A percentile compares a stretch with the other conserved stretches of the same genome.
These are phyloP conservation scores for Synanceia verrucosa DNA, from an alignment of 2,797 vertebrate genomes.

Conservation along the genomic window DNA sequence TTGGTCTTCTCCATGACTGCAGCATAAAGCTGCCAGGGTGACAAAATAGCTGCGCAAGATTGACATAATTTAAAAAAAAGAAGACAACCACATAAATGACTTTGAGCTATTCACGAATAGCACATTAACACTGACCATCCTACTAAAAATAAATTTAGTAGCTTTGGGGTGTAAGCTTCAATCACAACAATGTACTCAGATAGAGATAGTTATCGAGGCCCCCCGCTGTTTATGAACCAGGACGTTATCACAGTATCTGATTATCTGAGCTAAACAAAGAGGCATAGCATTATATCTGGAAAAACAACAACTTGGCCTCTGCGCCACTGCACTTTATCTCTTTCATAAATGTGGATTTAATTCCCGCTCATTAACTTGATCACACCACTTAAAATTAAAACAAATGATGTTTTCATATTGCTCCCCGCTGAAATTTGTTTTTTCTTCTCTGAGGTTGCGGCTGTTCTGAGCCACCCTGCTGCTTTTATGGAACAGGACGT, in stretches of 20 bases:
- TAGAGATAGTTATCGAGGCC: not conserved
- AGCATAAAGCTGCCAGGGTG: no score
- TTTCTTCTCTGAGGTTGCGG: not conserved
- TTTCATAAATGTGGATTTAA: not conserved
- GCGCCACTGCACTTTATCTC: not conserved
- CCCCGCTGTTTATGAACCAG: not conserved
- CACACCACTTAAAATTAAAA: not conserved
- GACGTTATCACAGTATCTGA: not conserved
- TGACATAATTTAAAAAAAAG: no score
- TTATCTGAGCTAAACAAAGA: not conserved
- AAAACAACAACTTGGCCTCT: not conserved
- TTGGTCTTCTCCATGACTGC: no score
- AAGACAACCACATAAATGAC: no score
- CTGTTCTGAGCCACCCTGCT: not conserved
- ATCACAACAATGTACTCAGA: not conserved
- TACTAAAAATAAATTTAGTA: no score
- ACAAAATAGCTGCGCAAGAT: no score
- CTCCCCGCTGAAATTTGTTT: not conserved
- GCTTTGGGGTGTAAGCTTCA: no score
- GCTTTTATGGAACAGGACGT: slow-evolving; percentile 2
- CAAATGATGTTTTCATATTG: not conserved
- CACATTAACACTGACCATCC: no score
- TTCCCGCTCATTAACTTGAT: not conserved
- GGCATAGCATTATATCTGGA: no score
- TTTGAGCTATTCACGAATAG: no score